Evolutionary conservation across 2,888 invertebrate species (phyloP).

Genomic region (Andrena bicolor): DNA sequence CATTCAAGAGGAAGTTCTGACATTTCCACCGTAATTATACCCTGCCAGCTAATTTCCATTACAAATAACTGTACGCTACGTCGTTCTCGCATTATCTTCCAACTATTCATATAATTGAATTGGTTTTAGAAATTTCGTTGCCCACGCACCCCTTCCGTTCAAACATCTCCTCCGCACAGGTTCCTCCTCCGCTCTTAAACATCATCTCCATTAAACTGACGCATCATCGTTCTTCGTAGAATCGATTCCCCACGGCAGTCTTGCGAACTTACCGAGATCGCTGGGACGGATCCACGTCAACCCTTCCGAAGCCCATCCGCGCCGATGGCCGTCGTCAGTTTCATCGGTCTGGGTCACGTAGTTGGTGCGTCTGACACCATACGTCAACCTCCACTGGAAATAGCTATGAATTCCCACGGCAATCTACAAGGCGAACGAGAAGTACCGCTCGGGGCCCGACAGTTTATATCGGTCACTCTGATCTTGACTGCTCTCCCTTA

Average conservation of each 20-base stretch:
- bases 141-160: too few relatives aligned
- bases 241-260: not conserved
- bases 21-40: constrained; percentile 31
- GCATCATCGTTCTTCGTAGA: not conserved
- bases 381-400: constrained; percentile 41
- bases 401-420: constrained; percentile 56
- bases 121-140: not conserved
- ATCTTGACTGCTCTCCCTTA: constrained; percentile 31
- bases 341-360: constrained; percentile 43
- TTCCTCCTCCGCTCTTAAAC: not conserved
- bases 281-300: constrained; percentile 9
- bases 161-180: not conserved
- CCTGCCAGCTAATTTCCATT: constrained; percentile 37
- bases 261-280: not conserved
- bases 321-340: constrained; percentile 21
- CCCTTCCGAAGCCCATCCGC: constrained; percentile 25
- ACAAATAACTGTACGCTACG: constrained; percentile 4
- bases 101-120: not conserved
- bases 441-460: constrained; percentile 28
- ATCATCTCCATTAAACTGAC: not conserved
- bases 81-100: constrained; percentile 9
- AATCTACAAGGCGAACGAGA: constrained; percentile 54
- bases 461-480: constrained; percentile 28
- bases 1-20: constrained; percentile 36
- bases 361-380: constrained; percentile 28